phyloP scores from a whole-genome alignment of 2,888 invertebrate species.

The Eupelmus urozonus region DNA sequence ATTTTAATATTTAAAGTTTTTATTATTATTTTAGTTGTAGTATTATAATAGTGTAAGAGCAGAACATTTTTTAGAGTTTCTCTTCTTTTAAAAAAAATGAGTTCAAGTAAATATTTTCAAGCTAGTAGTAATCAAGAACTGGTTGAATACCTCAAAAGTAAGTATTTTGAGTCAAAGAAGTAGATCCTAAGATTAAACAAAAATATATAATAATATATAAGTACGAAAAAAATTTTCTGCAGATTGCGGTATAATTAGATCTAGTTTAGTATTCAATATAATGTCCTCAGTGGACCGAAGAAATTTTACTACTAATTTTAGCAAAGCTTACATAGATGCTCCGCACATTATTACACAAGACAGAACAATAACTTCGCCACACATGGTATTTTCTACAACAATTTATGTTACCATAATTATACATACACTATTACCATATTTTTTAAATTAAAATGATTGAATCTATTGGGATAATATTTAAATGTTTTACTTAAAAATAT shows the following conservation, averaged over 20 bases:
- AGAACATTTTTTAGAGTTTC: no score
- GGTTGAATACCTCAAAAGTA: constrained; percentile 88
- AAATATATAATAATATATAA: background rate
- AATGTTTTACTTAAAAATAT: background rate
- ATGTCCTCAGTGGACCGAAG: constrained; percentile 92
- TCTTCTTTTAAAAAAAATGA: no score
- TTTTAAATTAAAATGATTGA: background rate
- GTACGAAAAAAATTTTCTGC: constrained; percentile 66
- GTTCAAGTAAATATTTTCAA: no score
- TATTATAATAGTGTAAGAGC: no score
- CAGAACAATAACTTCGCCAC: constrained; percentile 97
- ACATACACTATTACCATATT: background rate
- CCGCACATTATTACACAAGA: constrained; percentile 96
- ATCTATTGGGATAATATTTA: background rate
- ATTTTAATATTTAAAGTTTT: no score
- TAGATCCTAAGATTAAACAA: background rate
- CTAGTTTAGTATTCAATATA: constrained; percentile 86
- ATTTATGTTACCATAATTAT: background rate
- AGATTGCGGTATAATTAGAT: constrained; percentile 90
- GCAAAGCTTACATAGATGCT: constrained; percentile 88
- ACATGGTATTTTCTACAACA: no score
- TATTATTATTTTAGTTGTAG: no score
- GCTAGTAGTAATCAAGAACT: constrained; percentile 90
- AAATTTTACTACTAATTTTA: constrained; percentile 84
- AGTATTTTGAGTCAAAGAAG: constrained; percentile 63